Conservation (phyloP, 2,888 invertebrate species). For the Pristionchus fissidentatus region DNA sequence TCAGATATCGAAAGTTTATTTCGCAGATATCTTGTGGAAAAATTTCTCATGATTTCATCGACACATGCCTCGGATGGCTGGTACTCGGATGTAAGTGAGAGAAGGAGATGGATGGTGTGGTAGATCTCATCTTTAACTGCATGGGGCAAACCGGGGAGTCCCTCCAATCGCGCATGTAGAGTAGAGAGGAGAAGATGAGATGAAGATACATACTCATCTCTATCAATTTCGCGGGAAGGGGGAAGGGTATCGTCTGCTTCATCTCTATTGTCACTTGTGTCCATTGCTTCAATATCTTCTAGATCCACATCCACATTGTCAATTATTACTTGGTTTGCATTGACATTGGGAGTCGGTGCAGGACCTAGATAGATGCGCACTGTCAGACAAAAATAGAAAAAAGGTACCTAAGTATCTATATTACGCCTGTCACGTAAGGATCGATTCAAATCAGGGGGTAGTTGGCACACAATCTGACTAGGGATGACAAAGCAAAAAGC, state of each 20-base stretch:
- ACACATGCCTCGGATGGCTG: not conserved
- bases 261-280: not conserved
- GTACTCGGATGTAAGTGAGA: not conserved
- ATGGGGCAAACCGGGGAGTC: not conserved
- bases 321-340: too few relatives aligned
- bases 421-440: too few relatives aligned
- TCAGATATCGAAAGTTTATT: not conserved
- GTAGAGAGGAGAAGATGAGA: not conserved
- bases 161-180: not conserved
- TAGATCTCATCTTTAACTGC: not conserved
- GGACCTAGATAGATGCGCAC: too few relatives aligned
- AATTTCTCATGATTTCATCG: not conserved
- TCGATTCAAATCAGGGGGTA: too few relatives aligned
- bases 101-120: not conserved
- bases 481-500: too few relatives aligned
- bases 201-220: not conserved
- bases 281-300: too few relatives aligned
- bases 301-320: too few relatives aligned
- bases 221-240: not conserved
- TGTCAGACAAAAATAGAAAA: too few relatives aligned
- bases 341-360: too few relatives aligned
- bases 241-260: not conserved
- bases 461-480: too few relatives aligned
- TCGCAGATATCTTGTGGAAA: not conserved
- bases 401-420: too few relatives aligned